These are phyloP conservation scores for Chionoecetes opilio DNA, from an alignment of 1,140 invertebrate species.

Conservation along the genomic window DNA sequence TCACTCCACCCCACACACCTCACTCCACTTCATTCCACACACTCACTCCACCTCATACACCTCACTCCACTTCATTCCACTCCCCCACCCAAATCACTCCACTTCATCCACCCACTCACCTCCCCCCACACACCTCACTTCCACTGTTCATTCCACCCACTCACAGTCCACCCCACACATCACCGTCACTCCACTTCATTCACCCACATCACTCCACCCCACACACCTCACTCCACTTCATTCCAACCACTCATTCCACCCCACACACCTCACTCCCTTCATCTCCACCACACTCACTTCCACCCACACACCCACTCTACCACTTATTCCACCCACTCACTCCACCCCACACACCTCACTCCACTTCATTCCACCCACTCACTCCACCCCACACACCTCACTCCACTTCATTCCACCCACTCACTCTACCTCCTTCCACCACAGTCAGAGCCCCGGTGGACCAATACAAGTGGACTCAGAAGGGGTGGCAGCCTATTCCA, in stretches of 20 bases:
- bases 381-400: background rate
- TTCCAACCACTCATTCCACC: too few species aligned
- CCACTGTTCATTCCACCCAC: too few species aligned
- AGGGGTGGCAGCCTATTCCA: conserved; percentile 70
- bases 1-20: background rate
- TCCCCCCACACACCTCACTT: too few species aligned
- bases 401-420: background rate
- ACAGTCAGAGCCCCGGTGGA: conserved; percentile 51
- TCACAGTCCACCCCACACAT: too few species aligned
- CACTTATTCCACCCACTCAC: background rate
- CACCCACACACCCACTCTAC: too few species aligned
- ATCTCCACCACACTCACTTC: background rate
- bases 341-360: background rate
- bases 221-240: too few species aligned
- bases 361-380: background rate
- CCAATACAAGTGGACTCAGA: conserved; percentile 69
- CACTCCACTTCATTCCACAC: too few species aligned
- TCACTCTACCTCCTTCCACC: background rate
- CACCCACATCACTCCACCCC: background rate
- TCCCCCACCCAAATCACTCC: too few species aligned
- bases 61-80: too few species aligned
- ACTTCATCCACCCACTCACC: background rate
- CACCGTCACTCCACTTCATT: too few species aligned
- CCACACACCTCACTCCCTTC: background rate
- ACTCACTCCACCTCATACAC: too few species aligned